These are phyloP conservation scores for Agapornis roseicollis DNA, from an alignment of 2,113 vertebrate species.

Conservation along the genomic window DNA sequence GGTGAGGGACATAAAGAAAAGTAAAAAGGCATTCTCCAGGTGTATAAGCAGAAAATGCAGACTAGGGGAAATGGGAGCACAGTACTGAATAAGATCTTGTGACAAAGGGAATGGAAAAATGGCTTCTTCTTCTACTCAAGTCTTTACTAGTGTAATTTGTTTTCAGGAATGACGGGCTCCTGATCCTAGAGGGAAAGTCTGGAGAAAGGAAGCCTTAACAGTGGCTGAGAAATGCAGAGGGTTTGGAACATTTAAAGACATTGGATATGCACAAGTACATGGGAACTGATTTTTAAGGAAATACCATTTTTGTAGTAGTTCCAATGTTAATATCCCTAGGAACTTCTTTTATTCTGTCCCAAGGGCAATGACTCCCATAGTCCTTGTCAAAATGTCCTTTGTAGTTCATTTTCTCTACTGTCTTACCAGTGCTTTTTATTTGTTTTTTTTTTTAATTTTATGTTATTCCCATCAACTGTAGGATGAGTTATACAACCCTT, in stretches of 20 bases:
- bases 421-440: not conserved
- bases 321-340: not conserved
- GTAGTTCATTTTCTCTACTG: not conserved
- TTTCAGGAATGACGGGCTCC: not conserved
- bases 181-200: not conserved
- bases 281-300: not conserved
- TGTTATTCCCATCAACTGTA: not conserved
- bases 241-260: not conserved
- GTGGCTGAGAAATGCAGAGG: not conserved
- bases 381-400: not conserved
- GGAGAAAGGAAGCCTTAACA: not conserved
- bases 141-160: not conserved
- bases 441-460: not conserved
- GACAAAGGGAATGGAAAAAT: not conserved
- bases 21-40: not conserved
- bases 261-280: too few relatives aligned
- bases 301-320: not conserved
- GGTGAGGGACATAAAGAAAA: not conserved
- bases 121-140: not conserved
- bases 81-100: not conserved
- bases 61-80: not conserved
- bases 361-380: not conserved
- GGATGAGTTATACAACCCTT: not conserved
- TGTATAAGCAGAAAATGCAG: not conserved
- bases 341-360: not conserved